These are phyloP conservation scores for Eulemur rufifrons DNA, from an alignment of 2,113 vertebrate species.

Conservation along the genomic window DNA sequence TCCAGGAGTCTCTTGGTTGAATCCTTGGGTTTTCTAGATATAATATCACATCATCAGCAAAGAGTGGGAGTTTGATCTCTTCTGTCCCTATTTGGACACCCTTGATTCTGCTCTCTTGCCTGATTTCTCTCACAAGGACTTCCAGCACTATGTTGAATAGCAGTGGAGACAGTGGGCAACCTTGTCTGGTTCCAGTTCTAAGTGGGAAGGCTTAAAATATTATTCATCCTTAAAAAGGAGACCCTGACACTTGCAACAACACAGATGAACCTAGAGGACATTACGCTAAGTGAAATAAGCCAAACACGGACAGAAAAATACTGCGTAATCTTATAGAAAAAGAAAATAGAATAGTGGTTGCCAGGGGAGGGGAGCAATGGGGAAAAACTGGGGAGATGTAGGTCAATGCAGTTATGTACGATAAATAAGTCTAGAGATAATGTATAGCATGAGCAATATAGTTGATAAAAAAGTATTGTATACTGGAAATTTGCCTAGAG, in stretches of 20 bases:
- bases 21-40: too few relatives aligned
- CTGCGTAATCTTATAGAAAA: background rate
- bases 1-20: too few relatives aligned
- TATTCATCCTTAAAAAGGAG: background rate
- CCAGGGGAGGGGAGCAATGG: background rate
- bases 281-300: background rate
- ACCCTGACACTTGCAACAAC: background rate
- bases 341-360: background rate
- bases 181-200: too few relatives aligned
- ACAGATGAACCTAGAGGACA: background rate
- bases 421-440: background rate
- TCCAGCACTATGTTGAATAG: too few relatives aligned
- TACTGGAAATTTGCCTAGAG: background rate
- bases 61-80: too few relatives aligned
- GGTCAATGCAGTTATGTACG: background rate
- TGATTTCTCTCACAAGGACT: too few relatives aligned
- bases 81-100: too few relatives aligned
- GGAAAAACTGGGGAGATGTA: background rate
- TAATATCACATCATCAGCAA: too few relatives aligned
- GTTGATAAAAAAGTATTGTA: background rate
- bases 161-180: too few relatives aligned
- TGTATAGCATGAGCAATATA: background rate
- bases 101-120: too few relatives aligned
- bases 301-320: background rate
- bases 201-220: background rate